Percentiles rank a stretch among this genome's conserved stretches.
Evolutionary conservation across 2,888 invertebrate species (phyloP).

Genomic region (Heliconius sara): DNA sequence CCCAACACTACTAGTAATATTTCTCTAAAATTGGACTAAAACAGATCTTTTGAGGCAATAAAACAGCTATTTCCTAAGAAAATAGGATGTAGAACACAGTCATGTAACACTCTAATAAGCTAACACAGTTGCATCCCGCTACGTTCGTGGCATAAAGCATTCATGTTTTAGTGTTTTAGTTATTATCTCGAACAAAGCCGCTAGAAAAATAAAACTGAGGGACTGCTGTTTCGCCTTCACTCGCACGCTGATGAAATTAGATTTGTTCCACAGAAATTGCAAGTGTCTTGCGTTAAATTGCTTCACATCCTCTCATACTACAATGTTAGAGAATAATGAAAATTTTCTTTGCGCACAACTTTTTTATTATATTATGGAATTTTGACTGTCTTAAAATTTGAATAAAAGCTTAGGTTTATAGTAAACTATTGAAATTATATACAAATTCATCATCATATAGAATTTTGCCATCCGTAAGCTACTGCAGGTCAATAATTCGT

Average conservation of each 20-base stretch:
- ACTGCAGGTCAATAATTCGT: no score
- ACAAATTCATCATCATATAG: no score
- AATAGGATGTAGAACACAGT: not conserved
- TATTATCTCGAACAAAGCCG: constrained; percentile 16
- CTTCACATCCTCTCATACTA: not conserved
- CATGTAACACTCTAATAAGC: not conserved
- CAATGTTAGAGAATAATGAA: not conserved
- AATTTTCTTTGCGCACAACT: no score
- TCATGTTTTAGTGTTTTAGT: not conserved
- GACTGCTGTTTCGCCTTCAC: constrained; percentile 11
- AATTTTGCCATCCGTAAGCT: no score
- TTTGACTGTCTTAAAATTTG: no score
- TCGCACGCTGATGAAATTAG: constrained; percentile 12
- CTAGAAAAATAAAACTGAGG: constrained; percentile 20
- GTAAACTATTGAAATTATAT: no score
- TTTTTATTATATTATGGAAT: no score
- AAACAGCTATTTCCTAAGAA: not conserved
- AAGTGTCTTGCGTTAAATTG: constrained; percentile 7
- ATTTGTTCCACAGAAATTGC: constrained; percentile 8
- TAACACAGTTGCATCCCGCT: not conserved
- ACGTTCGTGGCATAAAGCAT: not conserved
- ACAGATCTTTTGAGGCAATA: not conserved
- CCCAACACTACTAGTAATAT: no score
- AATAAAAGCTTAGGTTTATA: no score
- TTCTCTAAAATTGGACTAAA: no score